These are phyloP conservation scores for Callipepla squamata DNA, from an alignment of 2,113 vertebrate species.

Conservation along the genomic window DNA sequence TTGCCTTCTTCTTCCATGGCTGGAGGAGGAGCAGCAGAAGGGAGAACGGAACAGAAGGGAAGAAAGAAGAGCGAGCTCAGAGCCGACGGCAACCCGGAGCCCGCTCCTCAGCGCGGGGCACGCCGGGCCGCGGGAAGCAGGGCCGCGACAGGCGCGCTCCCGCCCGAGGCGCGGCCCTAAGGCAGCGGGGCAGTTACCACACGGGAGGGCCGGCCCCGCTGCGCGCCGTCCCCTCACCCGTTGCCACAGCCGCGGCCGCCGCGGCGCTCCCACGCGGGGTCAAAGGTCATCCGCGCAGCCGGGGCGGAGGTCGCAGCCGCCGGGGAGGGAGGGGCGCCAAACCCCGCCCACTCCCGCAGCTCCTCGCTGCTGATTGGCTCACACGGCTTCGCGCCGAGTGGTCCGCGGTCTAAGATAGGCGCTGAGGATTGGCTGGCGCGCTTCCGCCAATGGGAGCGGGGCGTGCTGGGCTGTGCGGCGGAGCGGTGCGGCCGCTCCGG, in stretches of 20 bases:
- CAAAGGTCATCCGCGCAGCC: neutral
- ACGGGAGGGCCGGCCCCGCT: neutral
- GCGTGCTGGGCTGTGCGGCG: accelerated
- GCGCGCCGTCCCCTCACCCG: neutral
- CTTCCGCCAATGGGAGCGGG: neutral
- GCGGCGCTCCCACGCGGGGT: too few species aligned
- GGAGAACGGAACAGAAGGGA: too few species aligned
- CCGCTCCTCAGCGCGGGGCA: neutral
- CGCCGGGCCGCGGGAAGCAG: too few species aligned
- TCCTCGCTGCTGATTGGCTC: neutral
- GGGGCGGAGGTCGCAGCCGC: neutral
- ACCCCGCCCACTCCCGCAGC: neutral
- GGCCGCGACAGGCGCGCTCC: neutral
- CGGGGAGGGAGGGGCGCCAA: too few species aligned
- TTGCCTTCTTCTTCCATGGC: conserved; percentile 73
- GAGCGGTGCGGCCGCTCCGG: accelerated
- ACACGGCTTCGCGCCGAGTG: neutral
- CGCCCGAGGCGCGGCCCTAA: neutral
- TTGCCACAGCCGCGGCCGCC: neutral
- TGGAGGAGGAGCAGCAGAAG: neutral
- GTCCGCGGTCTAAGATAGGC: accelerated
- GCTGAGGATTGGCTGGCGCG: neutral
- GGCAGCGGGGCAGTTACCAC: neutral
- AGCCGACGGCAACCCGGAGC: accelerated
- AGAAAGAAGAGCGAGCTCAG: accelerated